Base-by-base conservation (phyloP, 92 coral and sea anemone genomes). In the Meandrina meandrites region DNA sequence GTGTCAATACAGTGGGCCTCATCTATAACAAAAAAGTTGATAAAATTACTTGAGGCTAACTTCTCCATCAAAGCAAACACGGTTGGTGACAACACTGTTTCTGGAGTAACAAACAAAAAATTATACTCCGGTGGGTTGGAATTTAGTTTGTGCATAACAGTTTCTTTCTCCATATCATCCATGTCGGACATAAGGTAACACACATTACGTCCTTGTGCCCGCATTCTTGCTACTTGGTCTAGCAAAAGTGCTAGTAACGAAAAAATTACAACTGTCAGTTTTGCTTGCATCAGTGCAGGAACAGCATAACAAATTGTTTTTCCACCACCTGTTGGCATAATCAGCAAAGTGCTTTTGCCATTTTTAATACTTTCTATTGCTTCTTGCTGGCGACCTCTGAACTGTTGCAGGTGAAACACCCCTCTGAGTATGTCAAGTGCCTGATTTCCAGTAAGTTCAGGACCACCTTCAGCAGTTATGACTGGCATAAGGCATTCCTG, bases 301-400 rank as follows among this genome's bases (percentile, higher is more conserved):
- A 93, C 79, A 14, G 91, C 90, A 91, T 88, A 93, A 62, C 96
- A 91, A 9, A 91, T 54, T 14, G 93, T 90, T 73, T 81, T 92
- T 3, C 95, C 92, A 75, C 89, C 90, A 32, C 94, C 92, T 56
- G 94, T 92, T 36, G 90, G 94, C 85, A 92, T 69, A 27, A 92
- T 78, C 16, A 92, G 79, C 1, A 89, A 47, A 70, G 81, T 71
- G 75, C 80, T 80, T 68, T 80, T 64, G 13, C 80, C 57, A 18
- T 31, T n/a, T 42, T 57, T 67, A 57, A 87, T 82, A 45, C 81
- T 51, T 1, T 87, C 56, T 10, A 90, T 73, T 22, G 87, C 91
- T 17, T 90, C 80, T 71, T 83, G 35, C 31, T 88, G 91, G 27
- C 27, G 48, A 0, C 89, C 89, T 37, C 89, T 69, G 31, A 91